phyloP scores from a whole-genome alignment of 2,113 vertebrate species.

The Zingel zingel region DNA sequence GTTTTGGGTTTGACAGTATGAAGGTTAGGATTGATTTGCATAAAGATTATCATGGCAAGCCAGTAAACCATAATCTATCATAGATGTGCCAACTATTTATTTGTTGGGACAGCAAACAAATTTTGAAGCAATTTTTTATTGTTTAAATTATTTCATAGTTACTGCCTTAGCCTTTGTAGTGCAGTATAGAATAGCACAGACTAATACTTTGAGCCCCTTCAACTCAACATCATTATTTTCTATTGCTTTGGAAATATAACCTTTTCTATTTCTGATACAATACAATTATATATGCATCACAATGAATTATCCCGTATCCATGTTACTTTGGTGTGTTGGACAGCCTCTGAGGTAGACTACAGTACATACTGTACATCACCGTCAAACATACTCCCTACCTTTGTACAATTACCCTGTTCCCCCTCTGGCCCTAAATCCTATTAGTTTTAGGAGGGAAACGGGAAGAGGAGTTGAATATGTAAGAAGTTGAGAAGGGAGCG shows the following conservation, averaged over 20 bases:
- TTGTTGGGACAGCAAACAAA: no score
- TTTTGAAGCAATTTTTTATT: no score
- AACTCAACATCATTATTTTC: background rate
- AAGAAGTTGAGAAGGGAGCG: slow-evolving; percentile 33
- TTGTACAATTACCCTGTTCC: slow-evolving; percentile 55
- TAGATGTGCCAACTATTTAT: no score
- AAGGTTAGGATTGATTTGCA: no score
- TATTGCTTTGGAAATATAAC: background rate
- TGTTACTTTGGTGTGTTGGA: slow-evolving; percentile 5
- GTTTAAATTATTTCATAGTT: no score
- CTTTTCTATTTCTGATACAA: background rate
- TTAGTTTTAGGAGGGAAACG: slow-evolving; percentile 57
- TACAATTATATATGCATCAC: background rate
- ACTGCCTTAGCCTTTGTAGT: no score
- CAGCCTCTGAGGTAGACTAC: slow-evolving; percentile 17
- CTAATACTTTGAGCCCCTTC: no score
- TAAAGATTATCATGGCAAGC: no score
- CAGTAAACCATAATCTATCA: no score
- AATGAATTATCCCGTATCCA: background rate
- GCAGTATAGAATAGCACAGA: no score
- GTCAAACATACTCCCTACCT: slow-evolving; percentile 70
- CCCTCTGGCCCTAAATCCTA: slow-evolving; percentile 70
- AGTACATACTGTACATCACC: slow-evolving; percentile 46
- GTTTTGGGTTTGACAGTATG: no score
- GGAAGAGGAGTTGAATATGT: slow-evolving; percentile 37